Conservation (phyloP, 2,888 invertebrate genomes). For the Lasioglossum lativentre region DNA sequence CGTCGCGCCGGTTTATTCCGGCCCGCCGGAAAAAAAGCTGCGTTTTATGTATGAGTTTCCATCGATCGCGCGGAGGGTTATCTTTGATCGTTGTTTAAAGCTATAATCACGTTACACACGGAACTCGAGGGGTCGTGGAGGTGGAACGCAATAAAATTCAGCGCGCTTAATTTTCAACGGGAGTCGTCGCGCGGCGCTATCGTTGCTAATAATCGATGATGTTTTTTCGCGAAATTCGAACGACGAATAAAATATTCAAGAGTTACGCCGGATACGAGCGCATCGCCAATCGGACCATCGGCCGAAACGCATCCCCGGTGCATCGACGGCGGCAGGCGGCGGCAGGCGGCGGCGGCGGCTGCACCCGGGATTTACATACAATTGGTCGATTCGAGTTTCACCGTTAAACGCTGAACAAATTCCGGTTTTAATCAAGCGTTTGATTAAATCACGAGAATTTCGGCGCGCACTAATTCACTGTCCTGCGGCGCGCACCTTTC, state of each 20-base stretch:
- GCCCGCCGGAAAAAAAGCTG: slow-evolving; percentile 30
- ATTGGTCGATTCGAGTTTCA: slow-evolving; percentile 51
- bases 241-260: slow-evolving; percentile 54
- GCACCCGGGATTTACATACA: slow-evolving; percentile 60
- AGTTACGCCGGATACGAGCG: slow-evolving; percentile 15
- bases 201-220: slow-evolving; percentile 46
- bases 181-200: slow-evolving; percentile 19
- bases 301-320: not conserved
- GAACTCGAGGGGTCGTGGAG: not conserved
- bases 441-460: slow-evolving; percentile 64
- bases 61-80: slow-evolving; percentile 45
- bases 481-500: slow-evolving; percentile 39
- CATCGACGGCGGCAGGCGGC: not conserved
- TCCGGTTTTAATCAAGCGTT: slow-evolving; percentile 64
- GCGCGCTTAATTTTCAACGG: slow-evolving; percentile 36
- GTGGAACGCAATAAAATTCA: slow-evolving; percentile 40
- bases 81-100: slow-evolving; percentile 62
- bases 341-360: not conserved
- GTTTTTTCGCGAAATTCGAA: slow-evolving; percentile 44
- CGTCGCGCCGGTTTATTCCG: slow-evolving; percentile 10
- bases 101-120: slow-evolving; percentile 51
- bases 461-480: slow-evolving; percentile 61
- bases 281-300: not conserved
- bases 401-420: slow-evolving; percentile 61
- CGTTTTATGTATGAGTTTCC: slow-evolving; percentile 56